phyloP scores from a whole-genome alignment of 2,113 vertebrate genomes.

The Micronycteris hirsuta region DNA sequence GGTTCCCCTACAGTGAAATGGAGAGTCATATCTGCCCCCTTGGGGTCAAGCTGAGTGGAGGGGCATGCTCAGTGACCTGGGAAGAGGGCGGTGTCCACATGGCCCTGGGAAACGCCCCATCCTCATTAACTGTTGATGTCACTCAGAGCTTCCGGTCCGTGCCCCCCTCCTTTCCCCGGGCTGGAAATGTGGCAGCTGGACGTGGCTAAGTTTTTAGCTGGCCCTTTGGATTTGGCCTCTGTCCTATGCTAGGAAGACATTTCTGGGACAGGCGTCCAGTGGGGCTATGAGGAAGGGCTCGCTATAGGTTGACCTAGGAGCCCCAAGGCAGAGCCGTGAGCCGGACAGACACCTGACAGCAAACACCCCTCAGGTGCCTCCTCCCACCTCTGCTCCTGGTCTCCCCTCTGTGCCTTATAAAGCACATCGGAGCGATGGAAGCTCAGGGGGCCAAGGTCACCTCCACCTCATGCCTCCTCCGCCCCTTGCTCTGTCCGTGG shows the following conservation, averaged over 20 bases:
- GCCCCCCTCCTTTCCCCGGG: neutral
- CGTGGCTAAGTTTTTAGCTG: neutral
- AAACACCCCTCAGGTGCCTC: neutral
- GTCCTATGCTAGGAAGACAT: neutral
- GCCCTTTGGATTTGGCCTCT: neutral
- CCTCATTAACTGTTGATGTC: fast-evolving
- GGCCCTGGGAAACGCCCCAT: neutral
- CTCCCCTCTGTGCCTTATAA: neutral
- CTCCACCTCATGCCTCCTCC: neutral
- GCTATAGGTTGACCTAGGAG: fast-evolving
- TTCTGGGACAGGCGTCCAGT: neutral
- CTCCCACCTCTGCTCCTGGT: neutral
- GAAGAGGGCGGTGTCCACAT: fast-evolving
- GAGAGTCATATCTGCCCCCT: neutral
- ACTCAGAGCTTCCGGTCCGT: neutral
- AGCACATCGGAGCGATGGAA: neutral
- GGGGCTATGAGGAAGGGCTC: neutral
- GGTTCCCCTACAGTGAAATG: fast-evolving
- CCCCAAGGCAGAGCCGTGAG: neutral
- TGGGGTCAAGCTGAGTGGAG: neutral
- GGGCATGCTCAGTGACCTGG: too few relatives aligned
- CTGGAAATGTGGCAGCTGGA: neutral
- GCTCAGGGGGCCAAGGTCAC: neutral
- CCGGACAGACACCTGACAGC: neutral
- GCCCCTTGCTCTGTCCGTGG: neutral